Conservation (phyloP, 1,140 invertebrate genomes). For the Neocloeon triangulifer region DNA sequence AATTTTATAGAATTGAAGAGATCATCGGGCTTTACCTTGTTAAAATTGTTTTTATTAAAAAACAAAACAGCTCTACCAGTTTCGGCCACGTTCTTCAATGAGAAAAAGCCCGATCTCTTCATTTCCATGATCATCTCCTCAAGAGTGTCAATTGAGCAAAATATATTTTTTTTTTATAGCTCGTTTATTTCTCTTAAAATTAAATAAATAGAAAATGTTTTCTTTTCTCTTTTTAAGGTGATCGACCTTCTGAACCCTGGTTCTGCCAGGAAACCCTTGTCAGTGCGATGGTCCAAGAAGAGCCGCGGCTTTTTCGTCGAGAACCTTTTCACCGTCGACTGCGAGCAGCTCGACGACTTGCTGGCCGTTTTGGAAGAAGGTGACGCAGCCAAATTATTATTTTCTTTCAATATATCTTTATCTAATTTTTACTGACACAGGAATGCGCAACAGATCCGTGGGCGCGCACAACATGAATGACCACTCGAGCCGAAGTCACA, state of each 20-base stretch:
- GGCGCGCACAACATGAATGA: slow-evolving; percentile 91
- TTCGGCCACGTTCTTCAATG: too few relatives aligned
- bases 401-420: slow-evolving; percentile 1
- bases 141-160: too few relatives aligned
- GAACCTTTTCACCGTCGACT: slow-evolving; percentile 84
- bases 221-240: slow-evolving; percentile 32
- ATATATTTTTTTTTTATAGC: too few relatives aligned
- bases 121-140: too few relatives aligned
- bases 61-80: too few relatives aligned
- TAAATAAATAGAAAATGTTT: neutral
- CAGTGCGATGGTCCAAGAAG: slow-evolving; percentile 83
- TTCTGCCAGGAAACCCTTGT: slow-evolving; percentile 50
- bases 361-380: slow-evolving; percentile 88
- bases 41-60: too few relatives aligned
- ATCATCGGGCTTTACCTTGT: too few relatives aligned
- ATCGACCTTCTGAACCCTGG: slow-evolving; percentile 84
- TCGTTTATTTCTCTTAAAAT: too few relatives aligned
- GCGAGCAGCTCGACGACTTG: slow-evolving; percentile 80
- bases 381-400: slow-evolving; percentile 15
- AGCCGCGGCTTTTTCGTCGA: slow-evolving; percentile 83
- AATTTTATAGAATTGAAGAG: too few relatives aligned
- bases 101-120: too few relatives aligned
- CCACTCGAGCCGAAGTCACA: slow-evolving; percentile 84
- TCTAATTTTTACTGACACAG: slow-evolving; percentile 18
- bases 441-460: slow-evolving; percentile 61